Evolutionary conservation across 1,140 invertebrate species (phyloP), one percentile per base, ranked within the genome.

Genomic region (Drosophila ambigua): DNA sequence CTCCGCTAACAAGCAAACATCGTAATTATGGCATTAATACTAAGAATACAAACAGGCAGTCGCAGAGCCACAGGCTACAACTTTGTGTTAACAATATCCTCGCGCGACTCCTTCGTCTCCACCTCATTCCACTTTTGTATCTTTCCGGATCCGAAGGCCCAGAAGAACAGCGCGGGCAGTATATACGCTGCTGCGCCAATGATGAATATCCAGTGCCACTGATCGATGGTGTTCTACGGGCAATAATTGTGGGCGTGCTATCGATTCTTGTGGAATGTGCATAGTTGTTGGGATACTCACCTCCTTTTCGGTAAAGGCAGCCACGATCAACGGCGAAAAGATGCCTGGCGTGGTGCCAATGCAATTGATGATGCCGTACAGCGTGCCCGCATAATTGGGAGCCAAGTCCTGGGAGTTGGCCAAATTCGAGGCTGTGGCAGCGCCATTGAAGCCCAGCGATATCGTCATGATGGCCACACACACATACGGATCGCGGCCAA

Each of bases 401-500:
- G 90, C 90, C 54, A 91, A 53, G 69, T 91, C 90, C 69, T 98
- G 95, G 67, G 97, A 96, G 90, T 98, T 98, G 79, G 96, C 95
- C 80, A 96, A 93, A 92, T 94, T 97, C 0, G 96, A 97, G 53
- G 96, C 93, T 20, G 96, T 96, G 0, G 96, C 95, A 44, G 97
- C 96, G 0, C 97, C 97, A 68, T 97, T 97, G 16, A 96, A 94
- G 1, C 96, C 95, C 74, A 97, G 93, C 0, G 96, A 96, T 44
- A 96, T 79, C 11, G 95, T 95, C 63, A 97, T 93, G 73, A 96
- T 93, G 2, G 93, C 76, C 1, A 96, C 94, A 6, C 95, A 95
- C 23, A 94, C 74, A 3, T 92, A 82, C 0, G 93, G 92, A 76
- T 96, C 94, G 61, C 95, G 96, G 6, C 95, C 95, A 13, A 94